Conservation (phyloP, 2,888 invertebrate genomes). For the Acanthosepion pharaonis region DNA sequence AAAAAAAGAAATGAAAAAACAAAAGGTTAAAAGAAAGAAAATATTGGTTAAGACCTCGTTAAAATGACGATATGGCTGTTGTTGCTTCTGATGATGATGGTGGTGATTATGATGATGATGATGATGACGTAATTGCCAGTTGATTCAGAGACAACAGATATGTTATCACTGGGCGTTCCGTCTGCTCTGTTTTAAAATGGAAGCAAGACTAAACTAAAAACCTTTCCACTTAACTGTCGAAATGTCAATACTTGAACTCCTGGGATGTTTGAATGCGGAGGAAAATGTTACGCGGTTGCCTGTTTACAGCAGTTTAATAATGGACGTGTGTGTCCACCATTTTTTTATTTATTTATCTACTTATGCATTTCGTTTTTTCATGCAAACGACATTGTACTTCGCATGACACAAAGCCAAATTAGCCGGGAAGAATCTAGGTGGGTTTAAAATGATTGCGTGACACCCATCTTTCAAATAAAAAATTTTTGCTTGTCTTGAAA, state of each 20-base stretch:
- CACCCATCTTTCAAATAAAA: no score
- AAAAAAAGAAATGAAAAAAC: no score
- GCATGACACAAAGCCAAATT: no score
- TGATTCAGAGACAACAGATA: neutral
- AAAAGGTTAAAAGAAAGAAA: no score
- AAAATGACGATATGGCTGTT: no score
- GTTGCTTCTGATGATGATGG: neutral
- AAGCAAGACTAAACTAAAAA: neutral
- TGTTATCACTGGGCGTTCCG: conserved; percentile 33
- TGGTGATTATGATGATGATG: neutral
- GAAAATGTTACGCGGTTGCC: neutral
- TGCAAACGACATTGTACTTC: no score
- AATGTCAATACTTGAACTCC: conserved; percentile 33
- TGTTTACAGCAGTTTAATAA: neutral
- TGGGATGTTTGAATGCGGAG: neutral
- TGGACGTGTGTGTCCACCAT: neutral
- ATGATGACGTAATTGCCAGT: neutral
- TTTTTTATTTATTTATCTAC: no score
- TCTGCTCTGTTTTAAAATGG: neutral
- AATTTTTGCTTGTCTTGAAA: no score
- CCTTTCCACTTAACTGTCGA: neutral
- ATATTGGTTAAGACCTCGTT: no score
- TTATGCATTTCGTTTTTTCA: no score
- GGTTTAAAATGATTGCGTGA: no score
- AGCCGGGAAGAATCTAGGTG: no score